A percentile compares a stretch with the other conserved stretches of the same genome.
Conservation (phyloP, 1,140 invertebrate species). For the Sitodiplosis mosellana region DNA sequence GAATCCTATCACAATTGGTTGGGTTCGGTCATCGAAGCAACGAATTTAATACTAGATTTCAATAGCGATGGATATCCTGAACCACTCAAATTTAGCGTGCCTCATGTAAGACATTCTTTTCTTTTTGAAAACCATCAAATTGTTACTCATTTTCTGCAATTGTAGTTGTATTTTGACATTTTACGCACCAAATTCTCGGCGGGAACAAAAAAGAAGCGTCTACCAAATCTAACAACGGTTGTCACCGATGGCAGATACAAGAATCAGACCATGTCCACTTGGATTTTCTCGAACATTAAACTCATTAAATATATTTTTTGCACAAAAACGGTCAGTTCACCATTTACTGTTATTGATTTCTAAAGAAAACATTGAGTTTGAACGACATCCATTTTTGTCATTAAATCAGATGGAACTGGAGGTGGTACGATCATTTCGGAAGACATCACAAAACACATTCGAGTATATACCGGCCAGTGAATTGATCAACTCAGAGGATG, state of each 20-base stretch:
- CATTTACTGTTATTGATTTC: not conserved
- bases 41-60: not conserved
- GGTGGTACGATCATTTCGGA: not conserved
- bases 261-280: slow-evolving; percentile 15
- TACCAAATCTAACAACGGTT: slow-evolving; percentile 10
- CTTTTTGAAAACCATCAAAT: not conserved
- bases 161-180: slow-evolving; percentile 17
- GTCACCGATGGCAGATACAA: slow-evolving; percentile 16
- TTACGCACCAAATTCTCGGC: slow-evolving; percentile 17
- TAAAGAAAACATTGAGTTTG: too few species aligned
- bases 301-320: slow-evolving; percentile 16
- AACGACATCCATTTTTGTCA: too few species aligned
- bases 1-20: not conserved
- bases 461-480: not conserved
- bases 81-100: not conserved
- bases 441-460: not conserved
- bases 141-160: not conserved
- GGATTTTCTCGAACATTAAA: slow-evolving; percentile 15
- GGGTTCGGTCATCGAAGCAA: not conserved
- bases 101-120: not conserved
- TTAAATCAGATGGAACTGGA: not conserved
- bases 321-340: slow-evolving; percentile 12
- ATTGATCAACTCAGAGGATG: not conserved
- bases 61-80: not conserved
- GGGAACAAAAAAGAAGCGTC: slow-evolving; percentile 14